Evolutionary conservation across 2,797 vertebrate genomes (phyloP), one percentile per base, ranked within the genome.

Genomic region (Emydoidea blandingii): DNA sequence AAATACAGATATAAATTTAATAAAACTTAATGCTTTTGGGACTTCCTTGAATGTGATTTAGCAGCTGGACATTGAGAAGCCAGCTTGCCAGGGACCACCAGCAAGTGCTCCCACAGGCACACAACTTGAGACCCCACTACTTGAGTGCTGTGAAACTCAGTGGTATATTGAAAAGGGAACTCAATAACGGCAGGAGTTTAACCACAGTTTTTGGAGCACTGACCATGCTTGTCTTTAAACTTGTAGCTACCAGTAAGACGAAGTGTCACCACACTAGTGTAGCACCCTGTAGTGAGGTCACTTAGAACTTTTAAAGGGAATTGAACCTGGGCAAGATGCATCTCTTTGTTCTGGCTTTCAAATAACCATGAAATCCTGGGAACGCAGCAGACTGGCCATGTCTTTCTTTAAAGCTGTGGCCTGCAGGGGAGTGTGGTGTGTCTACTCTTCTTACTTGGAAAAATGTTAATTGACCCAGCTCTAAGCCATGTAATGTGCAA

Each of bases 311-410:
- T 19, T 72, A 72, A n/a, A 37, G n/a, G n/a, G 65, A 37, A 68
- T 68, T 68, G 82, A 94, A 94, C 65, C 25, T 41, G 87, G 59
- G 27, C 1, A 76, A 68, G n/a, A 37, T 37, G n/a, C n/a, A 68
- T 68, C 34, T 68, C 19, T 68, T 68, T 68, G n/a, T 86, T 31
- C 1, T 80, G 2, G 27, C 3, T 52, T 88, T 85, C 37, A 37
- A 79, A 80, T 4, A 72, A 44, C 0, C 0, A 2, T 44, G 27
- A 4, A 82, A 78, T 59, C 54, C 25, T 23, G 37, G 9, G 23
- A 50, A 37, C 14, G 2, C 1, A 74, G 23, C 5, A 85, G 41
- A 72, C 8, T 21, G 49, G 1, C 3, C 34, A 25, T 44, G 1
- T n/a, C 57, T 59, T 59, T 31, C 57, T 59, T 59, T 59, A 59